Percentiles rank a stretch among this genome's conserved stretches.
phyloP scores from a whole-genome alignment of 2,888 invertebrate genomes.

The Ornithoptera alexandrae region DNA sequence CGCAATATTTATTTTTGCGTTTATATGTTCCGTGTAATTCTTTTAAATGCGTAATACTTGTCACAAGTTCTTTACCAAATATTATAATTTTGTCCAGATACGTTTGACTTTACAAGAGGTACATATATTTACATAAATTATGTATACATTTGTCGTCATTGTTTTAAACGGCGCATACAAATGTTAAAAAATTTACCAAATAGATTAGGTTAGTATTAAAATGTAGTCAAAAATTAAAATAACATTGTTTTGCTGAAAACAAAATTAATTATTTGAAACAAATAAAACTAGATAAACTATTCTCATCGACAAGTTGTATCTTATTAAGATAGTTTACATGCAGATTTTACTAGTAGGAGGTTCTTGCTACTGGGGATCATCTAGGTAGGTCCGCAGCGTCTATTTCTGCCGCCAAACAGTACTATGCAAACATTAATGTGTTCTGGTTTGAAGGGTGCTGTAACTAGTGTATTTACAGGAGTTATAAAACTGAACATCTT shows the following conservation, averaged over 20 bases:
- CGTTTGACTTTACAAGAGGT: constrained; percentile 4
- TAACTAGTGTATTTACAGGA: too few relatives aligned
- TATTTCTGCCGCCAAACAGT: too few relatives aligned
- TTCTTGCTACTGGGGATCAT: too few relatives aligned
- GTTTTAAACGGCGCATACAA: constrained; percentile 5
- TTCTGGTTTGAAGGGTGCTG: too few relatives aligned
- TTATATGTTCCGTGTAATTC: not conserved
- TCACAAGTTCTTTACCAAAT: not conserved
- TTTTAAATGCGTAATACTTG: not conserved
- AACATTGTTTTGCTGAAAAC: not conserved
- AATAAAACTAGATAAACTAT: not conserved
- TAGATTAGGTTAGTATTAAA: not conserved
- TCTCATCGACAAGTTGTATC: not conserved
- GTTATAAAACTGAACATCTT: too few relatives aligned
- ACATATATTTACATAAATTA: constrained; percentile 10
- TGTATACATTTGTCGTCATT: not conserved
- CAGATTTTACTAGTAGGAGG: too few relatives aligned
- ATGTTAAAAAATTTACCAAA: not conserved
- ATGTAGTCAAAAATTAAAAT: not conserved
- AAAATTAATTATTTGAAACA: not conserved
- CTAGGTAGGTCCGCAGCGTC: too few relatives aligned
- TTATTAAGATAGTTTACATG: not conserved
- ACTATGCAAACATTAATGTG: too few relatives aligned
- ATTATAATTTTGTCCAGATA: not conserved
- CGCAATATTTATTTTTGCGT: too few relatives aligned